phyloP scores from a whole-genome alignment of 2,797 vertebrate genomes.

The Gobio occitaniae region DNA sequence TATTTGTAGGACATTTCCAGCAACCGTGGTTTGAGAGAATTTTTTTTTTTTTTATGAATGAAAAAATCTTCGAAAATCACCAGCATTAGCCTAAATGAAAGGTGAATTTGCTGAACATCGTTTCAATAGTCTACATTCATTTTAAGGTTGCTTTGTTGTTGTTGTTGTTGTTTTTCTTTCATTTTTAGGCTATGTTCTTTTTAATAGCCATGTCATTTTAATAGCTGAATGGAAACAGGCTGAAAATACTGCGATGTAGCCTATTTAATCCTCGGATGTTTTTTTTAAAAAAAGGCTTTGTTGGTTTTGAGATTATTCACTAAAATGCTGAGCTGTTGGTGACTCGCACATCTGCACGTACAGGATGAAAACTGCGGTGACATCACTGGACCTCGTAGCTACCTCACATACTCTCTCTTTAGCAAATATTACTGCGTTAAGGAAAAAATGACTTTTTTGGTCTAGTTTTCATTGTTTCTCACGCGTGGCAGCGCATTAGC shows the following conservation, averaged over 20 bases:
- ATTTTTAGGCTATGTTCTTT: background rate
- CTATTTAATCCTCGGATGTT: background rate
- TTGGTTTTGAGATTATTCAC: background rate
- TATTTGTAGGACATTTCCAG: background rate
- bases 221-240: no score
- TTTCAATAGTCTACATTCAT: background rate
- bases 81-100: no score
- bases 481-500: background rate
- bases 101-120: background rate
- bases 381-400: background rate
- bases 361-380: slow-evolving; percentile 32
- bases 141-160: background rate
- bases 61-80: background rate
- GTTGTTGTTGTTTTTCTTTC: no score
- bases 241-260: no score
- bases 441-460: background rate
- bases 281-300: background rate
- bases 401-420: background rate
- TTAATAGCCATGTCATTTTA: no score
- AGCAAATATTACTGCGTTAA: background rate
- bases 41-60: background rate
- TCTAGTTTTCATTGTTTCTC: background rate
- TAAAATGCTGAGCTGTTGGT: background rate
- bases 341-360: slow-evolving; percentile 53
- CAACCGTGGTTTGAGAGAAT: background rate